phyloP scores from a whole-genome alignment of 1,140 invertebrate genomes.

The Rhopalosiphum padi region DNA sequence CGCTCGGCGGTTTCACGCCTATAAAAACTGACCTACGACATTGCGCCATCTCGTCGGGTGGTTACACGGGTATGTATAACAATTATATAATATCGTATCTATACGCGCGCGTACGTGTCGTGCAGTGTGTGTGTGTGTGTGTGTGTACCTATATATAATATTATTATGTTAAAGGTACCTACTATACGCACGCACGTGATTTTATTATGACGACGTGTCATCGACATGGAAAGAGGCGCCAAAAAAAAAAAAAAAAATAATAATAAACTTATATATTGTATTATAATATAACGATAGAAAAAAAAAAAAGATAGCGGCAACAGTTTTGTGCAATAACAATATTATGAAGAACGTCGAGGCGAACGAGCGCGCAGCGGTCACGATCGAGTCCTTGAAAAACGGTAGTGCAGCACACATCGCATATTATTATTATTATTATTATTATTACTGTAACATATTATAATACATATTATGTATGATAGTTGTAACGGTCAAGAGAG shows the following conservation, averaged over 20 bases:
- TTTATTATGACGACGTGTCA: no score
- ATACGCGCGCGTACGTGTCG: not conserved
- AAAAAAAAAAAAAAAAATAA: no score
- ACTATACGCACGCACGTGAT: no score
- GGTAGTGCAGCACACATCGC: not conserved
- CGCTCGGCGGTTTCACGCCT: not conserved
- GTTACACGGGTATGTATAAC: not conserved
- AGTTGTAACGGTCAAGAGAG: not conserved
- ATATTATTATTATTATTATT: not conserved
- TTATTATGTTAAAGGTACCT: not conserved
- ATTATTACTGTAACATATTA: not conserved
- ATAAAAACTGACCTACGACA: conserved; percentile 51
- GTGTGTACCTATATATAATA: not conserved
- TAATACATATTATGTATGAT: not conserved
- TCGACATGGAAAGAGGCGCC: not conserved
- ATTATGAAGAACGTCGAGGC: not conserved
- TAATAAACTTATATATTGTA: no score
- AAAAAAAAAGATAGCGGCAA: not conserved
- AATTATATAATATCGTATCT: not conserved
- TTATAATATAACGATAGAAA: not conserved
- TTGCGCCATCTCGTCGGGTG: not conserved
- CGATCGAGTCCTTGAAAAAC: conserved; percentile 14
- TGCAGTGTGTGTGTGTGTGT: not conserved
- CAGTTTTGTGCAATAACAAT: not conserved
- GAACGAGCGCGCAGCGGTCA: not conserved